Base-by-base conservation (phyloP, 2,888 invertebrate genomes). In the Drosophila prolongata region DNA sequence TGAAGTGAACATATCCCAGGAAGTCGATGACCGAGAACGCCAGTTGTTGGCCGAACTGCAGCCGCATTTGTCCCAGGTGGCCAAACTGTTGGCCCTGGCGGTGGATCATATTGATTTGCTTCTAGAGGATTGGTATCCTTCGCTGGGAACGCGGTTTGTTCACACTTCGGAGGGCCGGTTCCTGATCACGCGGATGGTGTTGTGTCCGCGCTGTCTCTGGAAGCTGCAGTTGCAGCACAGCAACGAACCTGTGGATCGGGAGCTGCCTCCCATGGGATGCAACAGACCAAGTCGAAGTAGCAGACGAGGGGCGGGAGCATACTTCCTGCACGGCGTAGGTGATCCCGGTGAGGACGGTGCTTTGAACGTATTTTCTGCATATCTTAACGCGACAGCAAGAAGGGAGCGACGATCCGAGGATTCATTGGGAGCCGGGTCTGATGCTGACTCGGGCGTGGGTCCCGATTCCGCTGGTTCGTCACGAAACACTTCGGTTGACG, bases 121-220 rank as follows among this genome's bases (percentile, higher is more conserved):
- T 53, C 93, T 99, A 0, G 99, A 99, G 91, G 99, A 99, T 92
- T 99, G 99, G 99, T 99, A 98, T 92, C 99, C 98, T 0, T 97
- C 98, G 0, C 93, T 98, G 60, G 99, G 99, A 19, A 98, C 98
- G 0, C 95, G 99, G 43, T 99, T 99, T 93, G 98, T 98, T 3
- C 99, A 99, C 92, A 99, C 99, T 0, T 98, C 98, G 0, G 98
- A 98, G 85, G 99, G 99, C 0, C 95, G 97, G 84, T 96, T 98
- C 91, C 93, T 99, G 42, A 97, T 99, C 56, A 99, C 98, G 0
- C 94, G 99, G 10, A 92, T 99, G 60, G 96, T 99, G 73, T 97
- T 98, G 0, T 99, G 99, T 91, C 97, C 98, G 0, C 94, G 95
- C 30, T 99, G 99, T 91, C 93, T 98, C 52, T 92, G 93, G n/a